phyloP scores from a whole-genome alignment of 2,888 invertebrate genomes.

The Clepsis dumicolana region DNA sequence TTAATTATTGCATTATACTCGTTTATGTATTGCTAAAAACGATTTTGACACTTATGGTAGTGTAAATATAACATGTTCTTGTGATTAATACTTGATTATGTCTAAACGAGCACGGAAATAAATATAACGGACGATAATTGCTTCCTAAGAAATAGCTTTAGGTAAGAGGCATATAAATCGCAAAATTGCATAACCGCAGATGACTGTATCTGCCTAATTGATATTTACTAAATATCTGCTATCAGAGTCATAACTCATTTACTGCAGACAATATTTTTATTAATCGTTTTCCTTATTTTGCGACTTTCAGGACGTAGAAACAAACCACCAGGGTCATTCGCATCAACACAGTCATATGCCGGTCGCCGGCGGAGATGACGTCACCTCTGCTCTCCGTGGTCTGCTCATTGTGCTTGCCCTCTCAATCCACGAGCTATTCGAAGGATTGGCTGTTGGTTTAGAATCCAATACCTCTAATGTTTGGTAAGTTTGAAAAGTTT shows the following conservation, averaged over 20 bases:
- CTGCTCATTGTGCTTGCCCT: constrained; percentile 93
- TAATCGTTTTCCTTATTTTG: constrained; percentile 4
- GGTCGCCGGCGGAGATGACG: constrained; percentile 67
- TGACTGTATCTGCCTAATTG: constrained; percentile 24
- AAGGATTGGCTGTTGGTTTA: constrained; percentile 93
- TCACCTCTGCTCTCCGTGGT: constrained; percentile 88
- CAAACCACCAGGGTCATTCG: constrained; percentile 58
- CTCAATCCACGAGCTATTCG: constrained; percentile 94
- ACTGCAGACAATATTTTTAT: background rate
- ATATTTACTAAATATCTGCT: background rate
- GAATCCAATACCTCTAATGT: constrained; percentile 85
- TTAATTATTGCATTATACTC: too few relatives aligned
- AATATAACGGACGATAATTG: constrained; percentile 12
- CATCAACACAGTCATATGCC: constrained; percentile 82
- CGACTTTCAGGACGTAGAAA: constrained; percentile 65
- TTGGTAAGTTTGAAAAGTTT: constrained; percentile 63
- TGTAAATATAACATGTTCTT: background rate
- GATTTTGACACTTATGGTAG: background rate
- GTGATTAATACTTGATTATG: background rate
- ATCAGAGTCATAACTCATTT: background rate
- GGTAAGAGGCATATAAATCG: constrained; percentile 1
- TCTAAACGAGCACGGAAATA: constrained; percentile 13
- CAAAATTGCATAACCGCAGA: constrained; percentile 8
- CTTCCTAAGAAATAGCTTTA: constrained; percentile 20
- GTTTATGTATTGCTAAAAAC: too few relatives aligned